These are phyloP conservation scores for Gavialis gangeticus DNA, from an alignment of 2,113 vertebrate species.

Conservation along the genomic window DNA sequence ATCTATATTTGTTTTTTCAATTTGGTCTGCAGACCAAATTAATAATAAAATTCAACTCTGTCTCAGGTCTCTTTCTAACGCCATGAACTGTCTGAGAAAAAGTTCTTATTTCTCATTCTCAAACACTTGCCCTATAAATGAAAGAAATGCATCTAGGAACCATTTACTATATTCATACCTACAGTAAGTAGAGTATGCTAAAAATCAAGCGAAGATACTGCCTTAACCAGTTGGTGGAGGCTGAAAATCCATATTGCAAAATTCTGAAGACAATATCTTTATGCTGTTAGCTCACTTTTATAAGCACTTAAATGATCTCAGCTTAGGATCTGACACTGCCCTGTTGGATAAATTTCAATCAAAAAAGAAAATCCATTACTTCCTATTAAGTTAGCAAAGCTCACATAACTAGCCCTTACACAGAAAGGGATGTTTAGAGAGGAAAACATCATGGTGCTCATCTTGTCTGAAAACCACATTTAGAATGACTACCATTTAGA, in stretches of 20 bases:
- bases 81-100: background rate
- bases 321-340: background rate
- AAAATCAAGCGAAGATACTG: background rate
- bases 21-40: too few species aligned
- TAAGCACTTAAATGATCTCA: background rate
- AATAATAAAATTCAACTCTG: background rate
- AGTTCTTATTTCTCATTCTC: too few species aligned
- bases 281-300: background rate
- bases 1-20: too few species aligned
- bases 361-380: background rate
- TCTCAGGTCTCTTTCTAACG: background rate
- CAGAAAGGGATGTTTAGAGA: fast-evolving
- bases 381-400: background rate
- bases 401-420: background rate
- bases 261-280: background rate
- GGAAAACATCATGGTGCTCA: background rate
- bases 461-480: background rate
- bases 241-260: background rate
- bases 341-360: background rate
- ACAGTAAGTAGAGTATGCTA: background rate
- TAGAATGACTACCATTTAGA: background rate
- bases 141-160: background rate
- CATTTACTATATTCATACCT: background rate
- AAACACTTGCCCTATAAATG: too few species aligned
- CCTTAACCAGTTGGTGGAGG: background rate